Conservation (phyloP, 2,797 vertebrate species). For the Buphagus erythrorhynchus region DNA sequence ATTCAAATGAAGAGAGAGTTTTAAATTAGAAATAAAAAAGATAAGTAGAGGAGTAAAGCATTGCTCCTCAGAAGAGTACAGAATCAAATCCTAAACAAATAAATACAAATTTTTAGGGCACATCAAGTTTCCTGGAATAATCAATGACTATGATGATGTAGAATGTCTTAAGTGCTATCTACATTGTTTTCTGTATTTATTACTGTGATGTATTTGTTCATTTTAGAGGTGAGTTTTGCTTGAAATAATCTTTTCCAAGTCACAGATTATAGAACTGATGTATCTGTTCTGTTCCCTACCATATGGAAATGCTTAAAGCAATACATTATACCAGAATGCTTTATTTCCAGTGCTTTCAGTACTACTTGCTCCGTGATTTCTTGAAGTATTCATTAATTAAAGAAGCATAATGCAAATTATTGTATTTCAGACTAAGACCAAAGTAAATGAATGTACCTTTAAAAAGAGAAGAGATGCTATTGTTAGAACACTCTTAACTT, state of each 20-base stretch:
- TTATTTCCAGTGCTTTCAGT: background rate
- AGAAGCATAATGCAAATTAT: background rate
- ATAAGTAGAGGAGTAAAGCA: background rate
- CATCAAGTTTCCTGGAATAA: background rate
- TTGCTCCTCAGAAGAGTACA: background rate
- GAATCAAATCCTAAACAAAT: background rate
- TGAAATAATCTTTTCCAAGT: background rate
- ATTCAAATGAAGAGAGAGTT: background rate
- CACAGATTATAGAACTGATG: background rate
- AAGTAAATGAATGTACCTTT: conserved; percentile 3
- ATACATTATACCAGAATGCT: background rate
- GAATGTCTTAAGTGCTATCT: background rate
- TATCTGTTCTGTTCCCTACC: background rate
- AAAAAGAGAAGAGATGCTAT: background rate
- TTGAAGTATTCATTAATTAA: conserved; percentile 11
- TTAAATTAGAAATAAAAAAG: background rate
- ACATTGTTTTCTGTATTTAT: background rate
- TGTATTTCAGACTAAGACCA: background rate
- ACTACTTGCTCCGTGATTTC: background rate
- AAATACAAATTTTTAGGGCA: background rate
- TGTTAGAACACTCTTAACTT: conserved; percentile 1
- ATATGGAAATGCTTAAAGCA: background rate
- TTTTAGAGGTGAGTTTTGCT: background rate
- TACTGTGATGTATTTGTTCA: background rate
- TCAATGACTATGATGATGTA: background rate